Conservation (phyloP, 2,888 invertebrate genomes). For the Phaonia tiefii region DNA sequence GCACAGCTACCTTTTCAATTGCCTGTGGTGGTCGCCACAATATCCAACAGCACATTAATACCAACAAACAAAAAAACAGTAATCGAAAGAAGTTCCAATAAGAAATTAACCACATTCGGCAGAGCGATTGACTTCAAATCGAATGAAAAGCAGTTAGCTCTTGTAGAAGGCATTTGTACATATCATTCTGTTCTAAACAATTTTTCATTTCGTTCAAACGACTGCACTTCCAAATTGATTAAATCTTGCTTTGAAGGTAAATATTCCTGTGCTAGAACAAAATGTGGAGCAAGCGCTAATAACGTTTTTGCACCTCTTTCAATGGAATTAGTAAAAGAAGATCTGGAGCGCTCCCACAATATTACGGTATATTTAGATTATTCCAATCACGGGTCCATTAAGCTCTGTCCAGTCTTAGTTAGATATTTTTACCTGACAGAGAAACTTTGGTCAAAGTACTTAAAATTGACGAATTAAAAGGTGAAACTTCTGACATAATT, state of each 20-base stretch:
- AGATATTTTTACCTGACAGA: slow-evolving; percentile 58
- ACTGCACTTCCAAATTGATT: slow-evolving; percentile 59
- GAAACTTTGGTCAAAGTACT: slow-evolving; percentile 62
- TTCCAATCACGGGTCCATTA: slow-evolving; percentile 56
- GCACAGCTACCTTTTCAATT: no score
- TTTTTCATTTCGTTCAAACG: slow-evolving; percentile 68
- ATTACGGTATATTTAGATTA: slow-evolving; percentile 55
- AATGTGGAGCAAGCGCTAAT: slow-evolving; percentile 57
- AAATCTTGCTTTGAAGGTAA: no score
- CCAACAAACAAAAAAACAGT: no score
- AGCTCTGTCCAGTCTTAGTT: slow-evolving; percentile 60
- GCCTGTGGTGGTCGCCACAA: no score
- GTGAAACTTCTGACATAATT: slow-evolving; percentile 57
- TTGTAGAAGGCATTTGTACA: slow-evolving; percentile 42
- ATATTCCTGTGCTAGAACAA: slow-evolving; percentile 29
- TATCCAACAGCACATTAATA: no score
- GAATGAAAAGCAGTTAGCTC: no score
- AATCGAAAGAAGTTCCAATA: no score
- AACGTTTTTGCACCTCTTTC: slow-evolving; percentile 58
- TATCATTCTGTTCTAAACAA: slow-evolving; percentile 70
- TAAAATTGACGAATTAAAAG: slow-evolving; percentile 46
- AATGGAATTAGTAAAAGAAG: slow-evolving; percentile 54
- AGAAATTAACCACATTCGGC: no score
- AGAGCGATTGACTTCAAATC: no score
- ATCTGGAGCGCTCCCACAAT: slow-evolving; percentile 50